These are phyloP conservation scores for Hylia prasina DNA, from an alignment of 2,113 vertebrate species.

Conservation along the genomic window DNA sequence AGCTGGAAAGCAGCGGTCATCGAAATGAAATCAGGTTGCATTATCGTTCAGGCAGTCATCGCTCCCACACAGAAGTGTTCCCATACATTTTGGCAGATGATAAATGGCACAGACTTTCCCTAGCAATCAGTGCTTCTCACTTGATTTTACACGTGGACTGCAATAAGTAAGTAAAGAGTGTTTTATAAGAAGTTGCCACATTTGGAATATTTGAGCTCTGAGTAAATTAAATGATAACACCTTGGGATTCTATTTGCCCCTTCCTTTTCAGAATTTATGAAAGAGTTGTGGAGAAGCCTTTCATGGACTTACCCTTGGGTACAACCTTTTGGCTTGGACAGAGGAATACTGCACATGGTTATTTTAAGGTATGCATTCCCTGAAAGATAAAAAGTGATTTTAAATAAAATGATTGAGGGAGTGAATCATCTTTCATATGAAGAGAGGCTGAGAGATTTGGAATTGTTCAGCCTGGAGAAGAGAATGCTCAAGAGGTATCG, in stretches of 20 bases:
- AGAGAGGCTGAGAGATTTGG: background rate
- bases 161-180: constrained; percentile 83
- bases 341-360: constrained; percentile 91
- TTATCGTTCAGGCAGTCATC: constrained; percentile 86
- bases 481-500: background rate
- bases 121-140: constrained; percentile 93
- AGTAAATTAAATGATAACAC: background rate
- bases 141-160: constrained; percentile 92
- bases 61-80: constrained; percentile 91
- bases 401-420: background rate
- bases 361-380: constrained; percentile 86
- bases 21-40: constrained; percentile 93
- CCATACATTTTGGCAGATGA: constrained; percentile 93
- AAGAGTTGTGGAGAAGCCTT: constrained; percentile 89
- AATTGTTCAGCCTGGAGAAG: background rate
- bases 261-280: constrained; percentile 89
- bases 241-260: background rate
- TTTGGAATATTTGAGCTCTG: background rate
- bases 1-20: constrained; percentile 96
- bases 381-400: background rate
- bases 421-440: background rate
- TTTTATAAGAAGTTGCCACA: background rate
- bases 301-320: constrained; percentile 87
- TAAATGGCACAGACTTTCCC: constrained; percentile 94
- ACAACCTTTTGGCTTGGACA: constrained; percentile 94